Base-by-base conservation (phyloP, 2,888 invertebrate genomes). In the Phlogophora meticulosa region DNA sequence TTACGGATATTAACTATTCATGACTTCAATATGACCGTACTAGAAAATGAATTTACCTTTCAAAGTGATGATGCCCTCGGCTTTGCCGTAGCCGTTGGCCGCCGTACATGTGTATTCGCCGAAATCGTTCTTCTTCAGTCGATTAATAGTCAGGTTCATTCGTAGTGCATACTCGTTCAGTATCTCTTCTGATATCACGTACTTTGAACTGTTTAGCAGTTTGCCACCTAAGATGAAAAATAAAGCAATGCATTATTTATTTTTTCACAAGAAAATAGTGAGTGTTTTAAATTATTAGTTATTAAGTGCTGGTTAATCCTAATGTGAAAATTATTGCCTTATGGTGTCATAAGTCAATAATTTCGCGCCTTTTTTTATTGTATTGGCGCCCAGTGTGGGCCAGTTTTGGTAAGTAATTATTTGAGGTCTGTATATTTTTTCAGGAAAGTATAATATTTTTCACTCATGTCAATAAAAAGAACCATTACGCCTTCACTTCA, bases 91-190 rank as follows among this genome's bases (percentile, higher is more conserved):
- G 22, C 97, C 97, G 88, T 98, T 98, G 67, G 97, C 97, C 46
- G 98, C 97, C 3, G 97, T 96, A 87, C 98, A 98, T 34, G 96
- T 96, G 92, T 98, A 98, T 52, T 97, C 97, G 0, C 98, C 98
- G 83, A 98, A 98, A 91, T 98, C 98, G 24, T 91, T 92, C 87
- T 96, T 97, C 87, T 97, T 97, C 77, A 98, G 93, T 80, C 97
- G 96, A 77, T 96, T 96, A 86, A 99, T 97, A 74, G 98, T 98
- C 80, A 99, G 95, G 90, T 98, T 98, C 96, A 98, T 97, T 79
- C 97, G 96, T 89, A 98, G 96, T 49, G 97, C 96, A 91, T 98
- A 98, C 81, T 97, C 97, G 91, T 97, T 98, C 80, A 97, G 88
- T 70, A 95, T 90, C 40, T 96, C 96, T 88, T 98, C 98, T 17